phyloP scores from a whole-genome alignment of 2,888 invertebrate genomes.

The Drosophila mimica region DNA sequence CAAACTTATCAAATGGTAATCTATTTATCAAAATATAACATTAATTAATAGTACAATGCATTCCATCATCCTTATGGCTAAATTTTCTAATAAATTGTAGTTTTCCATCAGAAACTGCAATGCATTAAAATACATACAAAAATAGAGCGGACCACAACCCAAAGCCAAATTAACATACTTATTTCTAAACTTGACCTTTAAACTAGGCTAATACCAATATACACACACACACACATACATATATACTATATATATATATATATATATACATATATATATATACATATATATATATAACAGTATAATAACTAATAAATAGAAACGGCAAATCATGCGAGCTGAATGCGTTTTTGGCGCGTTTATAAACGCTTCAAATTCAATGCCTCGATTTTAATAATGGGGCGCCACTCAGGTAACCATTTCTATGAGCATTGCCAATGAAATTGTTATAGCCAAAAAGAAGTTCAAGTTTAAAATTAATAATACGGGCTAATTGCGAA shows the following conservation, averaged over 20 bases:
- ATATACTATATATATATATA: no score
- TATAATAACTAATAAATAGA: constrained; percentile 20
- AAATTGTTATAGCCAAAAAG: constrained; percentile 40
- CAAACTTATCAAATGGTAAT: not conserved
- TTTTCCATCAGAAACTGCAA: not conserved
- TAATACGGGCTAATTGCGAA: constrained; percentile 75
- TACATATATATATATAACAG: constrained; percentile 8
- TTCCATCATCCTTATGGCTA: not conserved
- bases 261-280: no score
- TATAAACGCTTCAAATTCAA: constrained; percentile 46
- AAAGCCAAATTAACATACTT: constrained; percentile 24
- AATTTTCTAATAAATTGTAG: not conserved
- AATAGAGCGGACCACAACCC: constrained; percentile 4
- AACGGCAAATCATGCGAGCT: constrained; percentile 49
- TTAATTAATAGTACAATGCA: not conserved
- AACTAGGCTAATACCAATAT: not conserved
- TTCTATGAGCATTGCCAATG: constrained; percentile 37
- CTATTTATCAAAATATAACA: not conserved
- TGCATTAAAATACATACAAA: not conserved
- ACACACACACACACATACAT: no score
- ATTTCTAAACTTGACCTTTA: constrained; percentile 48
- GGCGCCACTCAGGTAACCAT: constrained; percentile 14
- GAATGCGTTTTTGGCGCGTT: constrained; percentile 46
- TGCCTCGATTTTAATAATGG: constrained; percentile 27
- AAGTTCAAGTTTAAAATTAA: constrained; percentile 76